Conservation (phyloP, 1,140 invertebrate genomes). For the Tetramorium alpestre region DNA sequence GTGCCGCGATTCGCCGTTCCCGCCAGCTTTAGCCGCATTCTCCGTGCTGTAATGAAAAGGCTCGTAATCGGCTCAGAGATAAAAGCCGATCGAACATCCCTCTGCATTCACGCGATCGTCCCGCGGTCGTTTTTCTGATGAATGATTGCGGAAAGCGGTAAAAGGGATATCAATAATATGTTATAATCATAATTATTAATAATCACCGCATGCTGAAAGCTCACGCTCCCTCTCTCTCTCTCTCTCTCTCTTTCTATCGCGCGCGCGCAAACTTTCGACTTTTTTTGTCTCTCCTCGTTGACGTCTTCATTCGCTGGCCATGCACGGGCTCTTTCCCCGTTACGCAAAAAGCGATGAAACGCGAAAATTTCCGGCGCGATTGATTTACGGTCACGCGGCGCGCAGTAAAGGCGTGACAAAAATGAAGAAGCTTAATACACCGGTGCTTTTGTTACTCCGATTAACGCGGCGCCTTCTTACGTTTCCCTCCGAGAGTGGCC, state of each 20-base stretch:
- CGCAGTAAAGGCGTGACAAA: slow-evolving; percentile 82
- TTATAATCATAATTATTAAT: slow-evolving; percentile 1
- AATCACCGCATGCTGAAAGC: background rate
- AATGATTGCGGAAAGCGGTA: background rate
- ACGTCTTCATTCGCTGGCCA: slow-evolving; percentile 75
- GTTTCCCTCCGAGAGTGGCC: slow-evolving; percentile 20
- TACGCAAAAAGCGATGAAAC: slow-evolving; percentile 78
- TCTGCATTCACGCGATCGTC: background rate
- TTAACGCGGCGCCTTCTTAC: slow-evolving; percentile 30
- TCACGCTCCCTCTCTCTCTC: background rate
- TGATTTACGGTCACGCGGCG: slow-evolving; percentile 80
- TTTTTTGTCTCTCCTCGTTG: slow-evolving; percentile 57
- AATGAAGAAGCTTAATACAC: slow-evolving; percentile 81
- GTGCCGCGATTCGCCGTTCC: background rate
- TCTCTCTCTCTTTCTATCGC: too few species aligned
- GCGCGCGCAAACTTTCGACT: background rate
- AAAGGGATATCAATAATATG: slow-evolving; percentile 14
- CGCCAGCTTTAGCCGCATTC: slow-evolving; percentile 11
- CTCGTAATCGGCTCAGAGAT: slow-evolving; percentile 16
- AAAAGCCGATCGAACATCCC: background rate
- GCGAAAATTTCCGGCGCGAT: slow-evolving; percentile 73
- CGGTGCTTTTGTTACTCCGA: slow-evolving; percentile 53
- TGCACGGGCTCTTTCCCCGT: slow-evolving; percentile 51
- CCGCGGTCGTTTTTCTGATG: background rate
- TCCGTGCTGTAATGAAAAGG: background rate